Evolutionary conservation across 2,113 vertebrate genomes (phyloP).

Genomic region (Romanogobio albipinnatus): DNA sequence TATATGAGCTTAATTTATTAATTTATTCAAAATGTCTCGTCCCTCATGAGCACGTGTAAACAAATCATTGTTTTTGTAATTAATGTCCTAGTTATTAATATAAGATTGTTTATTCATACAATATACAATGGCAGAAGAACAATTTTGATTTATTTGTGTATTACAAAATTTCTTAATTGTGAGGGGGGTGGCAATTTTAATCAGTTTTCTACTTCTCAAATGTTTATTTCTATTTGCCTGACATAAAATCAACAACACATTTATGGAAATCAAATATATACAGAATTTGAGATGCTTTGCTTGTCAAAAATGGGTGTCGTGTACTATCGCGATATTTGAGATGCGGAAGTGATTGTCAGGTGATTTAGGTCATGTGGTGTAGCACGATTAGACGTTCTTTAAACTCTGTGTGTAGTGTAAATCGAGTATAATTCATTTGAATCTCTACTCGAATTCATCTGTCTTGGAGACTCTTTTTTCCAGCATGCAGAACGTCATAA

Average conservation of each 20-base stretch:
- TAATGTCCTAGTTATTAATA: neutral
- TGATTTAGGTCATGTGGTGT: conserved; percentile 68
- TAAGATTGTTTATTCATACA: neutral
- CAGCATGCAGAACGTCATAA: conserved; percentile 95
- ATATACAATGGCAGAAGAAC: neutral
- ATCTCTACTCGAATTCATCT: neutral
- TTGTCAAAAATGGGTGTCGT: neutral
- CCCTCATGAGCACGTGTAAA: neutral
- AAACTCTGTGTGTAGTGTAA: conserved; percentile 11
- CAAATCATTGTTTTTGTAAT: neutral
- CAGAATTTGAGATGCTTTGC: neutral
- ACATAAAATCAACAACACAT: too few relatives aligned
- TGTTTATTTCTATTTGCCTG: too few relatives aligned
- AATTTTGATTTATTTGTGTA: neutral
- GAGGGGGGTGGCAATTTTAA: too few relatives aligned
- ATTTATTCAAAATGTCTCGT: neutral
- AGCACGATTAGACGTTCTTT: conserved; percentile 28
- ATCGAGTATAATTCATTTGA: neutral
- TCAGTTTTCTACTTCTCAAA: too few relatives aligned
- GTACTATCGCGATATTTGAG: conserved; percentile 62
- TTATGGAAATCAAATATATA: too few relatives aligned
- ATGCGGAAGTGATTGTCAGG: conserved; percentile 63
- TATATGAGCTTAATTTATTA: too few relatives aligned
- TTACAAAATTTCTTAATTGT: neutral
- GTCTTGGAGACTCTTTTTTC: neutral